These are phyloP conservation scores for Asbolus verrucosus DNA, from an alignment of 1,140 invertebrate genomes.

Conservation along the genomic window DNA sequence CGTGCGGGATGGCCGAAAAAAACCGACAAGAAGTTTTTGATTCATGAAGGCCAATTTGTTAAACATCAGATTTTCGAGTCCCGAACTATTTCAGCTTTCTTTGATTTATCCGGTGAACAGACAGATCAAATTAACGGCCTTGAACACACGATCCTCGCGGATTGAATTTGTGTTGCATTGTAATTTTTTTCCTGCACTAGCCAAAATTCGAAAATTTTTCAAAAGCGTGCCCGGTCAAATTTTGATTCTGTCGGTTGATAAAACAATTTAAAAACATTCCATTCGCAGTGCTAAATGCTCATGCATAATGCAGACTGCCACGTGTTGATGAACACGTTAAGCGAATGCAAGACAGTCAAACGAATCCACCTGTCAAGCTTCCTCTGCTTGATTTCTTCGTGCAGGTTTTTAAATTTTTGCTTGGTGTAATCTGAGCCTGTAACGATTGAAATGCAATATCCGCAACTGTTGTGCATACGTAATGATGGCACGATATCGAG, in stretches of 20 bases:
- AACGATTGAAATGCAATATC: conserved; percentile 6
- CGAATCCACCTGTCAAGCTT: too few relatives aligned
- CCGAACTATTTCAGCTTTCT: too few relatives aligned
- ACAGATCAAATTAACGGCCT: too few relatives aligned
- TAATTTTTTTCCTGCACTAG: too few relatives aligned
- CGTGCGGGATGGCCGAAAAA: neutral
- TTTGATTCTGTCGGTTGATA: too few relatives aligned
- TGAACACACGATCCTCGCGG: too few relatives aligned
- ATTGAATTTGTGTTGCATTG: too few relatives aligned
- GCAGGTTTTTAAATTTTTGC: neutral
- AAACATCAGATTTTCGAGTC: too few relatives aligned
- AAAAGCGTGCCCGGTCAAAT: too few relatives aligned
- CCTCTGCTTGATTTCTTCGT: too few relatives aligned
- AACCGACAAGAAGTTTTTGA: neutral
- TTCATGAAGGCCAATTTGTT: neutral
- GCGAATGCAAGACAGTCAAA: neutral
- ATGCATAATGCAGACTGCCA: neutral
- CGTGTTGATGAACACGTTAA: neutral
- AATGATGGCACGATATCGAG: conserved; percentile 10
- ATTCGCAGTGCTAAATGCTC: neutral
- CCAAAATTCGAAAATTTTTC: too few relatives aligned
- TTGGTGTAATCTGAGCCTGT: neutral
- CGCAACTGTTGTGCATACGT: conserved; percentile 2
- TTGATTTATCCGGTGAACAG: too few relatives aligned
- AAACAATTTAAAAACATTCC: neutral